These are phyloP conservation scores for Mimas tiliae DNA, from an alignment of 2,888 invertebrate genomes.

Conservation along the genomic window DNA sequence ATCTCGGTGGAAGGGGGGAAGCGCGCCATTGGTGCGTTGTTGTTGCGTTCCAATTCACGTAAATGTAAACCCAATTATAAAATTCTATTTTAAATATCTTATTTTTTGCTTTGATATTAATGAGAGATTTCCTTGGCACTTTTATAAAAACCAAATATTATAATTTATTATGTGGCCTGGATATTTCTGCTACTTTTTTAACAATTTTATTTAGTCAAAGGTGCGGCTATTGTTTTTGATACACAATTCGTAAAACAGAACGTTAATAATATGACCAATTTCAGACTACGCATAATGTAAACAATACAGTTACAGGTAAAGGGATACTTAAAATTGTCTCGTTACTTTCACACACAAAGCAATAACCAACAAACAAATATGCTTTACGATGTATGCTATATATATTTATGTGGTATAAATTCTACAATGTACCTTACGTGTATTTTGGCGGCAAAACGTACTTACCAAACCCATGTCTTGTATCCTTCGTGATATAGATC, in stretches of 20 bases:
- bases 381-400: neutral
- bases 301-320: constrained; percentile 27
- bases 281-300: constrained; percentile 32
- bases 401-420: constrained; percentile 2
- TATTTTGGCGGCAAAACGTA: constrained; percentile 63
- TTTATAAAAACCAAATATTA: neutral
- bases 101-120: neutral
- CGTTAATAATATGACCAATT: constrained; percentile 58
- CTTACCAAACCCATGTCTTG: constrained; percentile 90
- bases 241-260: constrained; percentile 47
- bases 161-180: neutral
- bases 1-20: constrained; percentile 56
- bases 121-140: neutral
- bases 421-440: constrained; percentile 38
- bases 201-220: neutral
- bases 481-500: constrained; percentile 88
- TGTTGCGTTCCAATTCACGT: constrained; percentile 59
- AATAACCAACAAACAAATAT: constrained; percentile 52
- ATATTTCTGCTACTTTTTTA: neutral
- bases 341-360: constrained; percentile 43
- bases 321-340: constrained; percentile 43
- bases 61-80: constrained; percentile 21
- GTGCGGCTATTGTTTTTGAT: neutral
- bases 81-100: constrained; percentile 1
- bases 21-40: constrained; percentile 58